These are phyloP conservation scores for Drosophila ogumai DNA, from an alignment of 1,140 invertebrate species.

Conservation along the genomic window DNA sequence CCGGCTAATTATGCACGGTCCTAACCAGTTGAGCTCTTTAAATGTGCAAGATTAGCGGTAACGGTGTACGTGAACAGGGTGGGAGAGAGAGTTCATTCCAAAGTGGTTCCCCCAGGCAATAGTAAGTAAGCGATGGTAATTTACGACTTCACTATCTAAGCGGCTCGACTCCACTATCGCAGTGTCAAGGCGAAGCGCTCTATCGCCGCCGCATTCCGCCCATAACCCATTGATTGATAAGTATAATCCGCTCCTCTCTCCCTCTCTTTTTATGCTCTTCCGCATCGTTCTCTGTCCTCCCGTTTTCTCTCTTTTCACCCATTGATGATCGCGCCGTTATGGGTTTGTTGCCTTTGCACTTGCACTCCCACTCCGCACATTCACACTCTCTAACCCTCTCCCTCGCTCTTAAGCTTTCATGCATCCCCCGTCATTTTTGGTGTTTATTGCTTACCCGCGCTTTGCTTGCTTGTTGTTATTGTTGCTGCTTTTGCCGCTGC, in stretches of 20 bases:
- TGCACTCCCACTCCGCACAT: not conserved
- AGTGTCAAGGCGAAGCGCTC: slow-evolving; percentile 25
- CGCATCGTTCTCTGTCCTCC: not conserved
- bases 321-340: slow-evolving; percentile 24
- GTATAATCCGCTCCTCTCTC: slow-evolving; percentile 17
- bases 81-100: not conserved
- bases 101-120: slow-evolving; percentile 15
- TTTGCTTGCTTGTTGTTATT: slow-evolving; percentile 3
- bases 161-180: slow-evolving; percentile 19
- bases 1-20: slow-evolving; percentile 45
- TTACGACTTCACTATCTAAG: slow-evolving; percentile 21
- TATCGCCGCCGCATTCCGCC: slow-evolving; percentile 3
- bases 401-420: slow-evolving; percentile 1
- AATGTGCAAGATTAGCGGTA: slow-evolving; percentile 32
- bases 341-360: slow-evolving; percentile 30
- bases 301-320: not conserved
- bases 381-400: not conserved
- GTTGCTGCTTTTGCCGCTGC: slow-evolving; percentile 29
- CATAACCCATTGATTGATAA: slow-evolving; percentile 36
- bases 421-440: slow-evolving; percentile 2
- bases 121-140: slow-evolving; percentile 21
- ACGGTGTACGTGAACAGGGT: slow-evolving; percentile 11
- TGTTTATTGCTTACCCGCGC: slow-evolving; percentile 54
- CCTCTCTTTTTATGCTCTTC: not conserved
- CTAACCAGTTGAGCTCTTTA: slow-evolving; percentile 47